phyloP scores from a whole-genome alignment of 1,140 invertebrate genomes.

The Chironomus tepperi region DNA sequence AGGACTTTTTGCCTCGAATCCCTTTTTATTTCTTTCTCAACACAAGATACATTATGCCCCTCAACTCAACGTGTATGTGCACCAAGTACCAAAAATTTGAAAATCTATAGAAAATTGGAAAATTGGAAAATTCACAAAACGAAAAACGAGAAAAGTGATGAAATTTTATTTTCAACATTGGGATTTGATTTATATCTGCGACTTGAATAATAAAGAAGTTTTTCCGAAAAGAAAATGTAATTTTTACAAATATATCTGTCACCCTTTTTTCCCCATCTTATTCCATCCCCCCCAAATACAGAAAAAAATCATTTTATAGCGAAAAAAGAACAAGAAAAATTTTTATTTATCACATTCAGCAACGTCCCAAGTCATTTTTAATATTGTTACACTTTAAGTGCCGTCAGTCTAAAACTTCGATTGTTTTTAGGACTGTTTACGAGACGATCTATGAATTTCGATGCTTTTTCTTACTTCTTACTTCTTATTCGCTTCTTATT shows the following conservation, averaged over 20 bases:
- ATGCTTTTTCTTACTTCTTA: background rate
- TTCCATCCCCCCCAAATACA: no score
- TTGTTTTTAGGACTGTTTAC: conserved; percentile 13
- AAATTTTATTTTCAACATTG: background rate
- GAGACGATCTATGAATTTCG: conserved; percentile 12
- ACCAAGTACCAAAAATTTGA: background rate
- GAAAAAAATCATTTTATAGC: no score
- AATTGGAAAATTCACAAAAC: background rate
- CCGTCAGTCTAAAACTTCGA: background rate
- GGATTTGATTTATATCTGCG: conserved; percentile 22
- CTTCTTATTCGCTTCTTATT: no score
- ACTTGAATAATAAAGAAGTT: conserved; percentile 16
- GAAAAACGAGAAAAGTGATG: background rate
- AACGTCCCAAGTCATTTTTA: background rate
- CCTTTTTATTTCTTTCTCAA: background rate
- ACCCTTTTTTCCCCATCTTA: background rate
- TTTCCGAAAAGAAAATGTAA: background rate
- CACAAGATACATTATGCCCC: background rate
- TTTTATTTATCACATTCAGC: background rate
- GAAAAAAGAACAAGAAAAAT: no score
- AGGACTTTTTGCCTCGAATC: no score
- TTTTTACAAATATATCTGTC: background rate
- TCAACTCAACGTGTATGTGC: background rate
- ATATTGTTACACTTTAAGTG: background rate
- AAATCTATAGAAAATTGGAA: conserved; percentile 5